These are phyloP conservation scores for Cabera pusaria DNA, from an alignment of 2,888 invertebrate genomes.

Conservation along the genomic window DNA sequence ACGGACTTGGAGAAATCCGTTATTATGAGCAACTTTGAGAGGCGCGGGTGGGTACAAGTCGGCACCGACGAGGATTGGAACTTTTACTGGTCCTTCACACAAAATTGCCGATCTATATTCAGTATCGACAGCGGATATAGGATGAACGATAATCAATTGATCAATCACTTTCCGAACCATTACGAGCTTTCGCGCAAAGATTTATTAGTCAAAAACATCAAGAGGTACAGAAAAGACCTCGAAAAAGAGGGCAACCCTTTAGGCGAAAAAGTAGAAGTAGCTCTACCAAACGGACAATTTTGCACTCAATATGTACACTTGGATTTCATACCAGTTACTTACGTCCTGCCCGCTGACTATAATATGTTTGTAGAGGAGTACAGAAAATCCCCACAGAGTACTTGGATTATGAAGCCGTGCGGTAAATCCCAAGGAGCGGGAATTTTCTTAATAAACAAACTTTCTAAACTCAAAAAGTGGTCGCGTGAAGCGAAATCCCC, in stretches of 20 bases:
- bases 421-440: slow-evolving; percentile 97
- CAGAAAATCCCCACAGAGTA: slow-evolving; percentile 95
- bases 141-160: slow-evolving; percentile 95
- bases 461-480: slow-evolving; percentile 96
- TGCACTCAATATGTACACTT: slow-evolving; percentile 89
- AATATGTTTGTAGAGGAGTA: slow-evolving; percentile 98
- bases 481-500: slow-evolving; percentile 93
- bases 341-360: slow-evolving; percentile 97
- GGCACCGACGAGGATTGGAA: slow-evolving; percentile 97
- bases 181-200: slow-evolving; percentile 97
- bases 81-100: slow-evolving; percentile 97
- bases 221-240: slow-evolving; percentile 94
- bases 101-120: slow-evolving; percentile 95
- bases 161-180: slow-evolving; percentile 98
- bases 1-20: slow-evolving; percentile 98
- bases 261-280: slow-evolving; percentile 87
- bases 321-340: slow-evolving; percentile 97
- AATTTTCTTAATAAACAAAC: slow-evolving; percentile 97
- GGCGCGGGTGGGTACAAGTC: slow-evolving; percentile 94
- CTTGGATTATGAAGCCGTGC: slow-evolving; percentile 99
- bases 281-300: slow-evolving; percentile 83
- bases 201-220: slow-evolving; percentile 96
- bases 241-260: slow-evolving; percentile 94
- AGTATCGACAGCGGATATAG: slow-evolving; percentile 96
- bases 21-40: slow-evolving; percentile 95